These are phyloP conservation scores for Pristionchus entomophagus DNA, from an alignment of 2,888 invertebrate genomes.

Conservation along the genomic window DNA sequence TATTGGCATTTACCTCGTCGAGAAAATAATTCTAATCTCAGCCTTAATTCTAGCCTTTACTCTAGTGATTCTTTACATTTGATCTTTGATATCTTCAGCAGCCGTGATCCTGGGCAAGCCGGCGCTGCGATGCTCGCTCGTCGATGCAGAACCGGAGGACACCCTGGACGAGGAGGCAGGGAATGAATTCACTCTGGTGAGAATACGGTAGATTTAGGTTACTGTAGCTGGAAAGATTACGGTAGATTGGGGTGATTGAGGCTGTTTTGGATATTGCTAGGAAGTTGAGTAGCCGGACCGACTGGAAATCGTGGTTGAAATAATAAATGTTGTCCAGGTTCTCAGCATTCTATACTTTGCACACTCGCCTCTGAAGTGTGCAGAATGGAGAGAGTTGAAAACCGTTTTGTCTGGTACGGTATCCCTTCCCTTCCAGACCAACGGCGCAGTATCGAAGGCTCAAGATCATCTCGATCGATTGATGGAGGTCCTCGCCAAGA, in stretches of 20 bases:
- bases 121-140: slow-evolving; percentile 58
- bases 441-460: neutral
- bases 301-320: too few relatives aligned
- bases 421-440: slow-evolving; percentile 1
- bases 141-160: slow-evolving; percentile 67
- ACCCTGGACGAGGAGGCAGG: slow-evolving; percentile 61
- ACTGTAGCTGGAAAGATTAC: neutral
- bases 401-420: neutral
- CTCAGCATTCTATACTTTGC: too few relatives aligned
- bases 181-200: slow-evolving; percentile 55
- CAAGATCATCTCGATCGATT: slow-evolving; percentile 53
- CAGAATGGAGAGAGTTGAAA: neutral
- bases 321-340: too few relatives aligned
- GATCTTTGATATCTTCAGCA: slow-evolving; percentile 39
- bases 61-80: neutral
- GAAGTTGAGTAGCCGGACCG: too few relatives aligned
- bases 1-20: too few relatives aligned
- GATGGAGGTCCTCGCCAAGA: slow-evolving; percentile 57
- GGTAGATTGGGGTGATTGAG: neutral
- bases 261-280: neutral
- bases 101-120: slow-evolving; percentile 45
- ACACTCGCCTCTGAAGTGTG: too few relatives aligned
- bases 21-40: too few relatives aligned
- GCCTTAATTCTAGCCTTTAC: too few relatives aligned
- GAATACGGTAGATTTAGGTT: neutral